These are phyloP conservation scores for Drosophila nasuta DNA, from an alignment of 1,140 invertebrate species.

Conservation along the genomic window DNA sequence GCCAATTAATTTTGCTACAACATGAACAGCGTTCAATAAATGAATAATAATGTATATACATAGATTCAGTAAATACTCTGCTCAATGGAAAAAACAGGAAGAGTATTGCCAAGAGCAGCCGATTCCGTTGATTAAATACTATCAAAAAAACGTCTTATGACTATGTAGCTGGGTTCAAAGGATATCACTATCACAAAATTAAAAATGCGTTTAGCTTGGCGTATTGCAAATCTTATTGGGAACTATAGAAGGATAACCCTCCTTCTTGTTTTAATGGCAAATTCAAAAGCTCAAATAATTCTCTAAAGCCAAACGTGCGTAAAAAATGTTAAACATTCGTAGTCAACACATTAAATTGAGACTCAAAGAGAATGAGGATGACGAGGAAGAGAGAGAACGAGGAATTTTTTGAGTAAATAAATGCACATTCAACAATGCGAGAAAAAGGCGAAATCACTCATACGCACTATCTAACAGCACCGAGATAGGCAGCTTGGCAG, in stretches of 20 bases:
- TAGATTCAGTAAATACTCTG: constrained; percentile 12
- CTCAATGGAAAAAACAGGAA: neutral
- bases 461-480: constrained; percentile 48
- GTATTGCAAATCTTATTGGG: neutral
- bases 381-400: neutral
- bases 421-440: constrained; percentile 44
- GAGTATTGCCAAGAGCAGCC: neutral
- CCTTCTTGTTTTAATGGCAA: constrained; percentile 8
- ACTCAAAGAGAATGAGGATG: neutral
- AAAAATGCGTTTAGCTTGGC: neutral
- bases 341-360: constrained; percentile 29
- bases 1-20: constrained; percentile 67
- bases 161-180: neutral
- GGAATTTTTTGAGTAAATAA: constrained; percentile 35
- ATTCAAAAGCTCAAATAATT: constrained; percentile 19
- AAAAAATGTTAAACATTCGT: constrained; percentile 48
- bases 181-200: neutral
- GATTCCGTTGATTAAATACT: neutral
- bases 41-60: constrained; percentile 42
- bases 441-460: constrained; percentile 55
- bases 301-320: constrained; percentile 52
- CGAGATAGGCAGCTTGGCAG: constrained; percentile 16
- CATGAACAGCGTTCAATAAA: constrained; percentile 54
- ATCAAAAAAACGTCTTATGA: neutral
- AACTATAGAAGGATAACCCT: neutral